A percentile compares a stretch with the other conserved stretches of the same genome.
phyloP scores from a whole-genome alignment of 2,888 invertebrate species.

The Drosophila ezoana region DNA sequence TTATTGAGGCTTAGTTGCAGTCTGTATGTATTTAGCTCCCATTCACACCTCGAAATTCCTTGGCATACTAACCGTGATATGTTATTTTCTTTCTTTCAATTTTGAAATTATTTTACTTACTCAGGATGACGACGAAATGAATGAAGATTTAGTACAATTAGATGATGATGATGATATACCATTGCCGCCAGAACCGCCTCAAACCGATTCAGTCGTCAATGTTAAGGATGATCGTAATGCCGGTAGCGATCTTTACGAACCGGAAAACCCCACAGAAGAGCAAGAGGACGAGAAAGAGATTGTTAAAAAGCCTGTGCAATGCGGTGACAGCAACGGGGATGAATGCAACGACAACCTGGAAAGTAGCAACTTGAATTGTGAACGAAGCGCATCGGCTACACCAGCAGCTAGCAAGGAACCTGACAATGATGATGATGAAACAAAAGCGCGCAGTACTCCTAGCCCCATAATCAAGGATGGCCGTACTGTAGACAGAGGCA shows the following conservation, averaged over 20 bases:
- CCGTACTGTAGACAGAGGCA: conserved; percentile 67
- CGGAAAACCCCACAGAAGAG: conserved; percentile 83
- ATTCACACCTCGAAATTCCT: conserved; percentile 42
- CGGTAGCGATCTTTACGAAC: conserved; percentile 81
- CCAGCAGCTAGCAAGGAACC: conserved; percentile 13
- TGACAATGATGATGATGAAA: conserved; percentile 40
- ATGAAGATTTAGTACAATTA: conserved; percentile 85
- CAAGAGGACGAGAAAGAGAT: conserved; percentile 34
- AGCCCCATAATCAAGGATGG: conserved; percentile 60
- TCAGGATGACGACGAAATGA: conserved; percentile 85
- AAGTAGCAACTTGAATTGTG: conserved; percentile 14
- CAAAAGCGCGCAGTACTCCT: conserved; percentile 55
- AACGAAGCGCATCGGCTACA: conserved; percentile 9
- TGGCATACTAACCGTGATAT: conserved; percentile 86
- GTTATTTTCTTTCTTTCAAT: conserved; percentile 85
- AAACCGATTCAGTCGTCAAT: conserved; percentile 32
- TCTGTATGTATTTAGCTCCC: conserved; percentile 17
- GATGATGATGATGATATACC: conserved; percentile 84
- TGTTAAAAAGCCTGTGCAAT: conserved; percentile 13
- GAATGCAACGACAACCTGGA: conserved; percentile 11
- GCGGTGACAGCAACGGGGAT: background rate
- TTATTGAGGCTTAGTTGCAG: background rate
- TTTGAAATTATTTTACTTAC: conserved; percentile 80
- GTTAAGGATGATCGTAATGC: conserved; percentile 23
- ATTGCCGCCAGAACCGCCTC: conserved; percentile 80